A percentile compares a stretch with the other conserved stretches of the same genome.
Conservation (phyloP, 2,888 invertebrate species). For the Ctena decussata region DNA sequence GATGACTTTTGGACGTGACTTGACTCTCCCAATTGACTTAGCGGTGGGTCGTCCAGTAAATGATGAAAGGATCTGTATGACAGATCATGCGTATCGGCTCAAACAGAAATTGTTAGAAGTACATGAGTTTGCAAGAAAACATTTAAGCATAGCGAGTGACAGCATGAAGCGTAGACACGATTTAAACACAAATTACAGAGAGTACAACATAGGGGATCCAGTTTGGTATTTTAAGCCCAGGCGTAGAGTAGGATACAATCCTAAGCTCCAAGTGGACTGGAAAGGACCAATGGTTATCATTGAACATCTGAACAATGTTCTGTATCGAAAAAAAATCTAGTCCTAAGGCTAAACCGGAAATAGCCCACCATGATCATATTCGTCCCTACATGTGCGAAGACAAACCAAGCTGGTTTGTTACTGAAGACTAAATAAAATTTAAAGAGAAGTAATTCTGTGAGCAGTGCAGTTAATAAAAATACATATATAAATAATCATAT, state of each 20-base stretch:
- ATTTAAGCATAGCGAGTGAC: too few relatives aligned
- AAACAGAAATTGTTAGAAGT: neutral
- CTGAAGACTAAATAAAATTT: too few relatives aligned
- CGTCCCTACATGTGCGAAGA: neutral
- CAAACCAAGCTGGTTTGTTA: neutral
- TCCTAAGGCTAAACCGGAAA: neutral
- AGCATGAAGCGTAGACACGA: too few relatives aligned
- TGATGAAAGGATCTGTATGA: neutral
- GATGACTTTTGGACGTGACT: conserved; percentile 21
- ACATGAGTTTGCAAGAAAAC: conserved; percentile 8
- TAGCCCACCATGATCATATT: conserved; percentile 9
- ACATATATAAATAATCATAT: too few relatives aligned
- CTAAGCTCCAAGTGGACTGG: conserved; percentile 20
- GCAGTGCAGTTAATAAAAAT: too few relatives aligned
- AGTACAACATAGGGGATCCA: too few relatives aligned
- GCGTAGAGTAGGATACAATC: neutral
- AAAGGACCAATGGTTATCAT: neutral
- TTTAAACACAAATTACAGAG: too few relatives aligned
- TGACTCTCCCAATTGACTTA: conserved; percentile 10
- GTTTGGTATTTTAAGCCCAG: conserved; percentile 3
- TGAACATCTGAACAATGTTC: neutral
- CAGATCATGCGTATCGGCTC: neutral
- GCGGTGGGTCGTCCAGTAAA: conserved; percentile 1
- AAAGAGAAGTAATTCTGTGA: too few relatives aligned
- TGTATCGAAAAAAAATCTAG: neutral